Evolutionary conservation across 1,140 invertebrate species (phyloP), one percentile per base, ranked within the genome.

Genomic region (Saccostrea glomerata): DNA sequence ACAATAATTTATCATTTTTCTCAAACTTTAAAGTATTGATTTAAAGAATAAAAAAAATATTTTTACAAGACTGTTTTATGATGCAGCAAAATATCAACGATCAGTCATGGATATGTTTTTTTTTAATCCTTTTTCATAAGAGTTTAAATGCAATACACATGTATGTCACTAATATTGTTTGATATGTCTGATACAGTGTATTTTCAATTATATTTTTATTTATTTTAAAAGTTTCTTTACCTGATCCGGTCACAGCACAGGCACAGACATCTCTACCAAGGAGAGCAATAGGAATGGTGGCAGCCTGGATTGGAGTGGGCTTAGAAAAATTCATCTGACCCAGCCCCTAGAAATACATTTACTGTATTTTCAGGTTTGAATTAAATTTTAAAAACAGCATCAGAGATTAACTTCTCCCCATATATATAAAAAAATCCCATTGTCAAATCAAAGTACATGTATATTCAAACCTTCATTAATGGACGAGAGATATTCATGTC

Each of bases 221-320:
- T 4, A 25, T 12, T 23, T 30, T 9, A 4, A 12, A 83, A 36
- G 86, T 0, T 2, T 60, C 30, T 90, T 86, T 91, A 95, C 98
- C 99, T 9, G 99, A 99, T 63, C 99, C 99, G 0, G 99, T 99
- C 3, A 98, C 98, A 86, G 98, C 98, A 96, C 98, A 99, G 15
- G 98, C 98, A 96, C 98, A 98, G 92, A 99, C 97, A 95, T 99
- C 98, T 92, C 97, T 96, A 12, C 98, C 98, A 91, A 98, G 95
- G 56, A 99, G 95, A 36, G 98, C 99, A 13, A 99, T 96, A 0
- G 99, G 99, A 92, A 99, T 98, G 0, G 98, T 98, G 0, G 98
- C 97, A 30, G 97, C 96, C 95, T 99, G 99, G 93, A 99, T 99
- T 6, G 98, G 98, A n/a, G 99, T 99, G 17, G 99, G 98, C 94